Evolutionary conservation across 2,888 invertebrate species (phyloP).

Genomic region (Polydrusus tereticollis): DNA sequence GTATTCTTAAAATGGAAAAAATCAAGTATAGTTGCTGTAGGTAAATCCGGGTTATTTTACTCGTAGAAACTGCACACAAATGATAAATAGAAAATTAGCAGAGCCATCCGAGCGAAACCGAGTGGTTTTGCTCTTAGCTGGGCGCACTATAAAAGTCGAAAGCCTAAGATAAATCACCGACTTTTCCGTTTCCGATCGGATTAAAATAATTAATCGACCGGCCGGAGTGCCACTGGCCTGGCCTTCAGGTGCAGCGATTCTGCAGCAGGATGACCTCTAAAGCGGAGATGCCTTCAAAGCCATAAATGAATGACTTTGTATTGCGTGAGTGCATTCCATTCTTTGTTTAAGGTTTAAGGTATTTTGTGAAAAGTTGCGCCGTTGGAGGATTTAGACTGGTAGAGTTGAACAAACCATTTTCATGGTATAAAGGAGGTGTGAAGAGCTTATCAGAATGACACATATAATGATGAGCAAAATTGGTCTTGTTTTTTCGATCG

Average conservation of each 20-base stretch:
- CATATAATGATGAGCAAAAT: no score
- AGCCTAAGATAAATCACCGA: conserved; percentile 33
- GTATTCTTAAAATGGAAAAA: no score
- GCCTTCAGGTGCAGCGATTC: conserved; percentile 33
- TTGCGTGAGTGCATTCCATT: neutral
- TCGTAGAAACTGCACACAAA: neutral
- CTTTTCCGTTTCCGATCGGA: conserved; percentile 40
- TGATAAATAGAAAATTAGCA: conserved; percentile 30
- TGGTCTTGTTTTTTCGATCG: no score
- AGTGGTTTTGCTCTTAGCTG: conserved; percentile 24
- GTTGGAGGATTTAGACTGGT: no score
- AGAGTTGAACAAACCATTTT: no score
- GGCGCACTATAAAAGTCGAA: conserved; percentile 37
- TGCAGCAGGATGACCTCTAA: conserved; percentile 26
- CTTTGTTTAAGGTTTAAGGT: neutral
- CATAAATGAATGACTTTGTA: neutral
- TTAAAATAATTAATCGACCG: conserved; percentile 37
- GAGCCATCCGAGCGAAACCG: conserved; percentile 19
- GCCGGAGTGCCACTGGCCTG: conserved; percentile 33
- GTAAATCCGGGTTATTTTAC: neutral
- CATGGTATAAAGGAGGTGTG: no score
- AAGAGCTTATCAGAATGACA: no score
- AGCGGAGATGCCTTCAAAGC: neutral
- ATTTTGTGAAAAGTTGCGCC: no score
- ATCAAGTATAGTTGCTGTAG: no score